A percentile compares a stretch with the other conserved stretches of the same genome.
Conservation (phyloP, 2,113 vertebrate species). For the Tonatia bakeri region DNA sequence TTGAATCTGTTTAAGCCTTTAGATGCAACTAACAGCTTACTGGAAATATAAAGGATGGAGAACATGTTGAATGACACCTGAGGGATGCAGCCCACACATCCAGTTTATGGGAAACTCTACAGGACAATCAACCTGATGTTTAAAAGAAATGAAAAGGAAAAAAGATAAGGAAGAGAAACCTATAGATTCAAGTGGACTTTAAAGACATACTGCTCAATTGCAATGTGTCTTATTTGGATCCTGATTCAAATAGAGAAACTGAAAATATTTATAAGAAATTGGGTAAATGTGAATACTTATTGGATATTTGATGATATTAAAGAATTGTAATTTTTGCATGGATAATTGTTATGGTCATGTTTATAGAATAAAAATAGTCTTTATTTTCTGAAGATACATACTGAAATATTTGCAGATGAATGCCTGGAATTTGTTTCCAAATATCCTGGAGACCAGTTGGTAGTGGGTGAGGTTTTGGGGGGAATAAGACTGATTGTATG, state of each 20-base stretch:
- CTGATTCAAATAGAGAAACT: neutral
- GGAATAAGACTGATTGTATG: neutral
- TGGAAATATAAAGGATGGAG: neutral
- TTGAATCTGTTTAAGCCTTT: neutral
- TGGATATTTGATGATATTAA: neutral
- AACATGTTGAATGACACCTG: neutral
- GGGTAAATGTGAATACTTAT: neutral
- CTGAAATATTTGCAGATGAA: neutral
- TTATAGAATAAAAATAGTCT: neutral
- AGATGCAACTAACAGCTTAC: neutral
- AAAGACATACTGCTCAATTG: neutral
- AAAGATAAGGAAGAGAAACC: neutral
- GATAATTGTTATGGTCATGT: neutral
- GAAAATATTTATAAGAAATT: neutral
- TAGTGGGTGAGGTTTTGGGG: neutral
- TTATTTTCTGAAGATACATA: neutral
- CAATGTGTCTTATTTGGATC: neutral
- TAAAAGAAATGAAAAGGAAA: neutral
- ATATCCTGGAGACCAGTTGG: neutral
- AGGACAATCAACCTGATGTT: neutral
- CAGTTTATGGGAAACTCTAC: neutral
- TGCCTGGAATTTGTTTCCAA: neutral
- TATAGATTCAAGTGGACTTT: neutral
- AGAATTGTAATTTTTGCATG: neutral
- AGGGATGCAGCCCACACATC: neutral